Percentiles rank a stretch among this genome's conserved stretches.
Conservation (phyloP, 1,140 invertebrate species). For the Asbolus verrucosus region DNA sequence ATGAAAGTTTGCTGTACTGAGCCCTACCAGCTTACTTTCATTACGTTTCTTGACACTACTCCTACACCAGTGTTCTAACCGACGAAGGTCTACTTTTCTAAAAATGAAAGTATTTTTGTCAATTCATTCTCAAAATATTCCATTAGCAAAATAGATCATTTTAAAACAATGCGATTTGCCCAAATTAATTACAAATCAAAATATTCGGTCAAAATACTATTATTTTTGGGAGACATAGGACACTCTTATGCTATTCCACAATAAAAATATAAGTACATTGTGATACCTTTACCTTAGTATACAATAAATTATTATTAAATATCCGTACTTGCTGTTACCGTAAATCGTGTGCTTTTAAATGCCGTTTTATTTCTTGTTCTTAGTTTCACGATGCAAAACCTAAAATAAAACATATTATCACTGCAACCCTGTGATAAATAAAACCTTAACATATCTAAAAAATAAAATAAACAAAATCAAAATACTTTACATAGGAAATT, state of each 20-base stretch:
- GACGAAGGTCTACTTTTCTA: constrained; percentile 6
- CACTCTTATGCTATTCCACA: constrained; percentile 40
- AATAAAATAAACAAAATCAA: constrained; percentile 31
- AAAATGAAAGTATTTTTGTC: constrained; percentile 34
- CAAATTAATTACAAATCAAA: background rate
- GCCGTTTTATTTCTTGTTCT: background rate
- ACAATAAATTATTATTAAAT: no score
- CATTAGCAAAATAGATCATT: background rate
- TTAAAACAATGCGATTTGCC: no score
- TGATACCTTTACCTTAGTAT: constrained; percentile 40
- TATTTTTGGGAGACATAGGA: constrained; percentile 30
- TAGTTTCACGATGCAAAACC: no score
- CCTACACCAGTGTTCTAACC: background rate
- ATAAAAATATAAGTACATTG: constrained; percentile 41
- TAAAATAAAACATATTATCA: constrained; percentile 30
- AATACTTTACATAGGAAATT: constrained; percentile 19
- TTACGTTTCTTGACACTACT: background rate
- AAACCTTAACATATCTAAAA: constrained; percentile 33
- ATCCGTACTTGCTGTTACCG: no score
- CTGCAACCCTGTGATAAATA: constrained; percentile 45
- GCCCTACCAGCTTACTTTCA: constrained; percentile 48
- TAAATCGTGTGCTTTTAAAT: constrained; percentile 17
- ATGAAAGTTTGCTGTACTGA: constrained; percentile 46
- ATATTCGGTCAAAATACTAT: constrained; percentile 10
- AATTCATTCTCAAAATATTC: background rate